A percentile compares a stretch with the other conserved stretches of the same genome.
Evolutionary conservation across 2,888 invertebrate species (phyloP).

Genomic region (Melinopterus prodromus): DNA sequence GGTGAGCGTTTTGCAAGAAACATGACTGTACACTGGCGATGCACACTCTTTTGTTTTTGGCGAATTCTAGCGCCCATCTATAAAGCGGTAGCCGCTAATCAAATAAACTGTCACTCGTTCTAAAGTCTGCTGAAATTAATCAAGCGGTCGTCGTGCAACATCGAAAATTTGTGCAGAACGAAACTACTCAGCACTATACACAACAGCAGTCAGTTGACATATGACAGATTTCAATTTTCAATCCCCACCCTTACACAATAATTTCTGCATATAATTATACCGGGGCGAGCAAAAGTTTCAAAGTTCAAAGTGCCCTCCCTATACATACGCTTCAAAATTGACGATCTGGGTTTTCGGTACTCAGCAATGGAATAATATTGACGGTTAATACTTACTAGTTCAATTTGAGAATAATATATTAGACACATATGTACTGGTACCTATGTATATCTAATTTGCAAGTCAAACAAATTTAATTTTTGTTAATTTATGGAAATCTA

Average conservation of each 20-base stretch:
- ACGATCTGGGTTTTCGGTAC: too few relatives aligned
- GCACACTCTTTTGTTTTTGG: neutral
- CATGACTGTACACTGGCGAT: neutral
- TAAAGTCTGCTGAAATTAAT: neutral
- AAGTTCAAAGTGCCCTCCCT: neutral
- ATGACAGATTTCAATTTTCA: conserved; percentile 42
- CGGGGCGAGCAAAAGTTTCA: neutral
- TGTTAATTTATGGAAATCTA: too few relatives aligned
- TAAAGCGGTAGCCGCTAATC: neutral
- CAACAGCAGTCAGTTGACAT: conserved; percentile 42
- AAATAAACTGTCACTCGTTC: neutral
- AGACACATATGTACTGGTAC: too few relatives aligned
- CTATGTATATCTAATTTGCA: too few relatives aligned
- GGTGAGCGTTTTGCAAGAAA: conserved; percentile 11
- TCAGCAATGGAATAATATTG: too few relatives aligned
- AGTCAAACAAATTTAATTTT: too few relatives aligned
- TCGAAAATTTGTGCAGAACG: conserved; percentile 4
- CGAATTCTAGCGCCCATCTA: neutral
- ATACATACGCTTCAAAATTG: too few relatives aligned
- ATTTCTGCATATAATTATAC: neutral
- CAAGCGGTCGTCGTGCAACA: neutral
- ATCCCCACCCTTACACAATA: conserved; percentile 30
- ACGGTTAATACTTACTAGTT: too few relatives aligned
- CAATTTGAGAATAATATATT: too few relatives aligned
- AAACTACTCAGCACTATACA: conserved; percentile 36